These are phyloP conservation scores for Latheticus oryzae DNA, from an alignment of 2,888 invertebrate genomes.

Conservation along the genomic window DNA sequence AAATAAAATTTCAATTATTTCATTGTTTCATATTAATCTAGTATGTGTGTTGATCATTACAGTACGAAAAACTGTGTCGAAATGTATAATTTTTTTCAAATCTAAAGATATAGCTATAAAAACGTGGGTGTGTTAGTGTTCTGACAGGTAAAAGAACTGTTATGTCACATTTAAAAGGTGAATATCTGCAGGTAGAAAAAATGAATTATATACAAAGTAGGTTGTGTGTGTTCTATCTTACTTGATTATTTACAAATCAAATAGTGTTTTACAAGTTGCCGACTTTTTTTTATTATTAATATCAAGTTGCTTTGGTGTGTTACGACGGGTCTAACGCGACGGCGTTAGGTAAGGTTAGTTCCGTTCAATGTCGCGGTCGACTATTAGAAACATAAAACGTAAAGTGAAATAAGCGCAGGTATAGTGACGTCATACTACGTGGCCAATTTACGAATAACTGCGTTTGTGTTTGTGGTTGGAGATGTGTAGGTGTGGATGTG, in stretches of 20 bases:
- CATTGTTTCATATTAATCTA: too few relatives aligned
- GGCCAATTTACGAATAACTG: conserved; percentile 20
- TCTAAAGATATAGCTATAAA: too few relatives aligned
- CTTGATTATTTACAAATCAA: too few relatives aligned
- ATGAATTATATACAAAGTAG: too few relatives aligned
- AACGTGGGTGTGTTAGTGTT: conserved; percentile 19
- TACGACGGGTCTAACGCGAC: conserved; percentile 27
- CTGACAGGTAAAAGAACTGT: conserved; percentile 33
- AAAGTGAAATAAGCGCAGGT: conserved; percentile 27
- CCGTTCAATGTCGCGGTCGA: conserved; percentile 41
- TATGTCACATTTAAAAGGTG: conserved; percentile 31
- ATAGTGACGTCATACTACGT: conserved; percentile 29
- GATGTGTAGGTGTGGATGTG: not conserved
- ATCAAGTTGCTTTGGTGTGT: too few relatives aligned
- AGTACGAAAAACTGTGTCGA: too few relatives aligned
- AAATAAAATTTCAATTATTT: too few relatives aligned
- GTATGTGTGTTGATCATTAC: too few relatives aligned
- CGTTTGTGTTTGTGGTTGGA: conserved; percentile 9
- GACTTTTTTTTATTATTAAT: conserved; percentile 1
- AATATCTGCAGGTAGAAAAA: conserved; percentile 20
- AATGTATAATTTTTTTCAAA: too few relatives aligned
- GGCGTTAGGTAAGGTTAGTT: conserved; percentile 42
- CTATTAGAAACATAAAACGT: conserved; percentile 38
- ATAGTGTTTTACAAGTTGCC: too few relatives aligned
- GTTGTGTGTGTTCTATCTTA: too few relatives aligned